Evolutionary conservation across 2,888 invertebrate species (phyloP), one percentile per base, ranked within the genome.

Genomic region (Sinotaia quadrata): DNA sequence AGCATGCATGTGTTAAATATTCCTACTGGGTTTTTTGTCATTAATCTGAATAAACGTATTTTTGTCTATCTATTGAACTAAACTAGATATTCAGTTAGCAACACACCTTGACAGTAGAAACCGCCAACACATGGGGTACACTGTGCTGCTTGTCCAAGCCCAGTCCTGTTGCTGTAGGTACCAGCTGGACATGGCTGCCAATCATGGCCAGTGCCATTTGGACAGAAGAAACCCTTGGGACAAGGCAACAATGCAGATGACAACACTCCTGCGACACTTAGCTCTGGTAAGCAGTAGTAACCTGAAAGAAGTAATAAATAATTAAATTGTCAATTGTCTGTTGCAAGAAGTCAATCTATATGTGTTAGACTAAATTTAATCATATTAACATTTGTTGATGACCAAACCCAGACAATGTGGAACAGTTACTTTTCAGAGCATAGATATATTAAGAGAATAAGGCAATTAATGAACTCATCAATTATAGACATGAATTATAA

Each of bases 161-260:
- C 80, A 3, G 70, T 72, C 8, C 68, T 60, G 33, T 71, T 75
- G 61, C 80, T 81, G 71, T 74, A 85, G 8, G 83, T 83, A 10
- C 85, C 85, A n/a, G 78, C 72, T 8, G 85, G 85, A 70, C 85
- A 85, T 29, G 83, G 71, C 69, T 82, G 81, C 84, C 84, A 85
- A 74, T 86, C 74, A 54, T 84, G 79, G 1, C 85, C 85, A 0
- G 87, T 87, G 2, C 86, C 86, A 57, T 85, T 86, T 1, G 83
- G 84, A 76, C 87, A 87, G 78, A 74, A 87, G 76, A 78, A 86
- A 5, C 87, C 86, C 7, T 76, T 72, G 0, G 86, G 86, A 74
- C 86, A 86, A 0, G 72, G 60, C 0, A 68, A 73, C 60, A 73
- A 80, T n/a, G 82, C 79, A 4, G 84, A 75, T 7, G 73, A 67